Base-by-base conservation (phyloP, 2,888 invertebrate species). In the Eremobia ochroleuca region DNA sequence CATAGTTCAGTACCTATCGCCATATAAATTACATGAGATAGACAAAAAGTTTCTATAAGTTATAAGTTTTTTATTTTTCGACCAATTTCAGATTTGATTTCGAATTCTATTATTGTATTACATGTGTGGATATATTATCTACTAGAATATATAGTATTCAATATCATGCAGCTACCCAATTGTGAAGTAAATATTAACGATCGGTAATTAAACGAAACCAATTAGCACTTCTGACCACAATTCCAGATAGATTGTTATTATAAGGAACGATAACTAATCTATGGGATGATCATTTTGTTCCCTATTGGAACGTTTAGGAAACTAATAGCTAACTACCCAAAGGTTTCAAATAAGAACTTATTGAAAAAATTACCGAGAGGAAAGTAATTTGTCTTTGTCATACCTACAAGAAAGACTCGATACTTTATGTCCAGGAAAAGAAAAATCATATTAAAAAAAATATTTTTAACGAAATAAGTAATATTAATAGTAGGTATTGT, bases 161-260 rank as follows among this genome's bases (percentile, higher is more conserved):
- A n/a, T n/a, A n/a, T n/a, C n/a, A n/a, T n/a, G n/a, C n/a, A n/a
- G n/a, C n/a, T n/a, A n/a, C n/a, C n/a, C n/a, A n/a, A 61, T 61
- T 49, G 21, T n/a, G 34, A 28, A 31, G 25, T 46, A n/a, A 49
- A 4, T 34, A 62, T 65, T 34, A 21, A 43, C 2, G 46, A 34
- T 31, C 15, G 18, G 43, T 34, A 34, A 66, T 43, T 11, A 52
- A 43, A 62, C 31, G 1, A 58, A 72, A 76, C 34, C 31, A 82
- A 66, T 62, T 66, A 85, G 28, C 65, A 73, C 34, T 6, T 76
- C 43, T 46, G 4, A 40, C 11, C 15, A 40, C 2, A 4, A 62
- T 61, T 58, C 43, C 15, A 61, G 46, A 40, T 13, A 49, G 40
- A 73, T 46, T 68, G 18, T 25, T 58, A 28, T 11, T 62, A 34